Evolutionary conservation across 2,888 invertebrate genomes (phyloP).

Genomic region (Amphipyra berbera): DNA sequence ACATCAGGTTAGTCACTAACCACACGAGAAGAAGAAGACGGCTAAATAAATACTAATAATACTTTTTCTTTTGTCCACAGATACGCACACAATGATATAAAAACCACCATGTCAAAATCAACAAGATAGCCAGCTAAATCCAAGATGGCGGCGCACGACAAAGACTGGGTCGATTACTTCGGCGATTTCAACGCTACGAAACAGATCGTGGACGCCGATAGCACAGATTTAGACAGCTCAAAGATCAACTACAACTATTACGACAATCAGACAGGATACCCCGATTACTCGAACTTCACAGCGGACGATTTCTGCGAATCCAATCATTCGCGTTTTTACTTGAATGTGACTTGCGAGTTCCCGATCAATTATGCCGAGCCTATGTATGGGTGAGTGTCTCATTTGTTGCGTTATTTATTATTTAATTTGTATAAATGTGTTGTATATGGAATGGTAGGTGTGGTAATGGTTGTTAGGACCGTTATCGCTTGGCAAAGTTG

Average conservation of each 20-base stretch:
- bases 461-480: background rate
- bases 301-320: slow-evolving; percentile 82
- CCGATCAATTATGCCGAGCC: slow-evolving; percentile 92
- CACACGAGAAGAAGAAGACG: no score
- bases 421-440: background rate
- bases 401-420: background rate
- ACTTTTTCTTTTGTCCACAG: slow-evolving; percentile 49
- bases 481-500: background rate
- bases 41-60: background rate
- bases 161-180: slow-evolving; percentile 77
- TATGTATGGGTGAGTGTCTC: slow-evolving; percentile 90
- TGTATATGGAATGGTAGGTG: background rate
- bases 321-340: slow-evolving; percentile 82
- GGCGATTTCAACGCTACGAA: slow-evolving; percentile 67
- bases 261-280: slow-evolving; percentile 70
- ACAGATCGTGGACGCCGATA: slow-evolving; percentile 41
- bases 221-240: slow-evolving; percentile 56
- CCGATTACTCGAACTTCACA: slow-evolving; percentile 78
- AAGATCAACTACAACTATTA: slow-evolving; percentile 64
- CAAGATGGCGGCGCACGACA: slow-evolving; percentile 78
- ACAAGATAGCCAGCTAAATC: slow-evolving; percentile 34
- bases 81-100: slow-evolving; percentile 28
- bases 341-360: slow-evolving; percentile 92
- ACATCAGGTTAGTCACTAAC: no score
- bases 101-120: slow-evolving; percentile 38